Base-by-base conservation (phyloP, 2,888 invertebrate species). In the Pharmacophagus antenor region DNA sequence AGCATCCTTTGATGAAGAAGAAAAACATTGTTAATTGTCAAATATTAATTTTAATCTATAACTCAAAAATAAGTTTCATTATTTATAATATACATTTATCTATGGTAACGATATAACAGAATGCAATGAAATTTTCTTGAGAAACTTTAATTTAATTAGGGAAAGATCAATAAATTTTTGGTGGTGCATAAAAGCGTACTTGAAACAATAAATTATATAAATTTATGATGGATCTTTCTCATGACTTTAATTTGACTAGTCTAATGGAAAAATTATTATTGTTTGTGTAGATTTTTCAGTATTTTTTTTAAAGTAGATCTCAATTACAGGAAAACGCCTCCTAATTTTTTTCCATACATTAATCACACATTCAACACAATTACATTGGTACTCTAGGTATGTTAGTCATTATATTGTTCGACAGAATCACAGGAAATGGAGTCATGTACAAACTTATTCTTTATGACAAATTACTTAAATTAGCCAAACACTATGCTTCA, bases 181-280 rank as follows among this genome's bases (percentile, higher is more conserved):
- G 65, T 64, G 58, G 64, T 53, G 56, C 57, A 63, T 56, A 53
- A 62, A 58, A 59, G 46, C 44, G 42, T 62, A 72, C 58, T 63
- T 64, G 74, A 80, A 81, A 75, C 71, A 86, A 86, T 87, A 86
- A 87, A 87, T 87, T 85, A 80, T 79, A 79, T 83, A 83, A 77
- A 77, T 77, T 76, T 74, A 73, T 77, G 80, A 77, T 76, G 76
- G 37, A 70, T 70, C 73, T 76, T 67, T 65, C 66, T 81, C 82
- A 81, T 80, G 80, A 74, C 79, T 78, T 82, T 83, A 84, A 79
- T 82, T 84, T 90, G 89, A 90, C 89, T 89, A 90, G 89, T 88
- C 87, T 87, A 87, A 85, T 79, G 71, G 76, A 77, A 77, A 72
- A 69, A 66, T 70, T 65, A 65, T 65, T 62, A 57, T 54, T 67